Conservation (phyloP, 2,888 invertebrate genomes). For the Copidosoma aretas region DNA sequence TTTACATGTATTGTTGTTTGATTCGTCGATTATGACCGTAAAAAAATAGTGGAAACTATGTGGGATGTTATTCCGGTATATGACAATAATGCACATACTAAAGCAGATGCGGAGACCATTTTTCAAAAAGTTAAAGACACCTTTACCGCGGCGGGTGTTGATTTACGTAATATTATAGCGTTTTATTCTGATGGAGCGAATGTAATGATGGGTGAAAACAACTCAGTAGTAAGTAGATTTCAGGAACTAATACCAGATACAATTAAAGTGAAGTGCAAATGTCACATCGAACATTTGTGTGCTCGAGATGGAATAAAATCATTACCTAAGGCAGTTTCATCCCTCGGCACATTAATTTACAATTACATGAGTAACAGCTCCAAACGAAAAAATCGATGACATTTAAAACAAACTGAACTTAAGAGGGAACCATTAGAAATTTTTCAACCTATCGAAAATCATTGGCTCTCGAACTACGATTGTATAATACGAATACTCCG, state of each 20-base stretch:
- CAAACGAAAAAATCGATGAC: constrained; percentile 41
- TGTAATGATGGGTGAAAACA: constrained; percentile 48
- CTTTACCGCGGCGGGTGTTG: constrained; percentile 35
- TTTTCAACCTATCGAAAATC: constrained; percentile 48
- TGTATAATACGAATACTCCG: constrained; percentile 48
- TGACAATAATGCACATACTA: constrained; percentile 18
- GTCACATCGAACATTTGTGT: constrained; percentile 52
- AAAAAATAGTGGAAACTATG: constrained; percentile 39
- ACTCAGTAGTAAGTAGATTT: constrained; percentile 49
- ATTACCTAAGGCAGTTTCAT: constrained; percentile 48
- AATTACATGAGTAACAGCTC: constrained; percentile 44
- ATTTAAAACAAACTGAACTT: constrained; percentile 44
- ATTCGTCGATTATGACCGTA: constrained; percentile 37
- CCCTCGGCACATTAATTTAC: constrained; percentile 49
- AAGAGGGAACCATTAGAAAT: constrained; percentile 44
- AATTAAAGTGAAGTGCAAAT: constrained; percentile 49
- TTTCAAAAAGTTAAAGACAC: constrained; percentile 32
- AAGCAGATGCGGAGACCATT: constrained; percentile 37
- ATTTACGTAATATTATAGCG: constrained; percentile 48
- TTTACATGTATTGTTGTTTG: constrained; percentile 44
- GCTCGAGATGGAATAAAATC: constrained; percentile 50
- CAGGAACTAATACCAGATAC: constrained; percentile 41
- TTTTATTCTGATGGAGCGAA: constrained; percentile 47
- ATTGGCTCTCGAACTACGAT: constrained; percentile 49
- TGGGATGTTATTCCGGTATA: constrained; percentile 44